Base-by-base conservation (phyloP, 2,113 vertebrate genomes). In the Microtus richardsoni region DNA sequence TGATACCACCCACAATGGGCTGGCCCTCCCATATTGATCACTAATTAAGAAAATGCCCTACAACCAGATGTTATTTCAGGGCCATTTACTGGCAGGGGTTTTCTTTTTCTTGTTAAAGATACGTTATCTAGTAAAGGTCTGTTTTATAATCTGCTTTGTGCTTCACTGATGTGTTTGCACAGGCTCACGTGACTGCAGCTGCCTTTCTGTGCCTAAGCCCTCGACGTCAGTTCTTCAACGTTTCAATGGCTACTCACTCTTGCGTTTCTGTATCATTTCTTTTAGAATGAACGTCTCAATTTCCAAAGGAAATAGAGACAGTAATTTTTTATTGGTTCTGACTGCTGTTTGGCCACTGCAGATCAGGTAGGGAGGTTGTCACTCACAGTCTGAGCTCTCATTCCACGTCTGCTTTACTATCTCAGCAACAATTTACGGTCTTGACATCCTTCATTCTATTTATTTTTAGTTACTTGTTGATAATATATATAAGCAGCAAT, bases 391-490 rank as follows among this genome's bases (percentile, higher is more conserved):
- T 70, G 58, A 39, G 16, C 68, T 13, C 66, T 22, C n/a, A 70
- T 0, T 88, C 86, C 8, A 0, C 90, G n/a, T 7, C 2, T 68
- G 8, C 71, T 91, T 30, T 71, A 88, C 79, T 89, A 5, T 47
- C 36, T 77, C 44, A 71, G n/a, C 44, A 62, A 5, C 91, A 39
- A 89, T 89, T 73, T 87, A 39, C 30, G 36, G n/a, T 83, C 87
- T 89, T 74, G 36, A 82, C 2, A 44, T 68, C 47, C 74, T 92
- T 80, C 14, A 52, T 79, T 96, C 66, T 41, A 39, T 44, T 94
- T 93, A 44, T 91, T 79, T 39, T 82, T 95, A 62, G 73, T 77
- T 95, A 66, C 88, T 94, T 89, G 30, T 89, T 86, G 58, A 85
- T 87, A 77, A 28, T 79, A 44, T 71, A 4, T 91, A 66, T 78